Evolutionary conservation across 2,888 invertebrate species (phyloP).

Genomic region (Lapara coniferarum): DNA sequence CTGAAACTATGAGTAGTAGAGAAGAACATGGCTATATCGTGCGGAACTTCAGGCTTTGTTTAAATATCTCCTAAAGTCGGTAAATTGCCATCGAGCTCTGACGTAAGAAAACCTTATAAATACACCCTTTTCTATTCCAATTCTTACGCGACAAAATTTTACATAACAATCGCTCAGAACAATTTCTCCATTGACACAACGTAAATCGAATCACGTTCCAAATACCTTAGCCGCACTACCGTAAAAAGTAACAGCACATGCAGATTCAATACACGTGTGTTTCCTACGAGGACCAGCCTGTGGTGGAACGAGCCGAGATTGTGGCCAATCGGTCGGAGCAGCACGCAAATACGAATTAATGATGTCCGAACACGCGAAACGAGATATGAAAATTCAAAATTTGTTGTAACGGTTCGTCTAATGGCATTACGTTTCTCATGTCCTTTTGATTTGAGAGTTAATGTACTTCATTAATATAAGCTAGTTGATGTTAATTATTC

Average conservation of each 20-base stretch:
- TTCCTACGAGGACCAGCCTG: slow-evolving; percentile 52
- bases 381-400: slow-evolving; percentile 49
- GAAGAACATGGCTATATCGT: too few species aligned
- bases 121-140: too few species aligned
- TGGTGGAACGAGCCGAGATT: slow-evolving; percentile 35
- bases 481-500: not conserved
- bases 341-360: slow-evolving; percentile 60
- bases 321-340: slow-evolving; percentile 61
- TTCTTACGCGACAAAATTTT: not conserved
- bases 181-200: slow-evolving; percentile 28
- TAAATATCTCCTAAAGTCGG: too few species aligned
- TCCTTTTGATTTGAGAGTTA: slow-evolving; percentile 4
- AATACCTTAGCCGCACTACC: slow-evolving; percentile 55
- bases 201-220: slow-evolving; percentile 42
- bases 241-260: slow-evolving; percentile 55
- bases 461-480: slow-evolving; percentile 4
- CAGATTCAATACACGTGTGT: slow-evolving; percentile 49
- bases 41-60: too few species aligned
- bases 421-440: slow-evolving; percentile 9
- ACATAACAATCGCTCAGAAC: not conserved
- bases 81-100: too few species aligned
- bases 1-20: too few species aligned
- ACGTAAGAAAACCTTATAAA: too few species aligned
- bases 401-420: slow-evolving; percentile 46
- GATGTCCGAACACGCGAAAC: slow-evolving; percentile 57